A percentile compares a stretch with the other conserved stretches of the same genome.
phyloP scores from a whole-genome alignment of 2,797 vertebrate species.

The Caiman crocodilus region DNA sequence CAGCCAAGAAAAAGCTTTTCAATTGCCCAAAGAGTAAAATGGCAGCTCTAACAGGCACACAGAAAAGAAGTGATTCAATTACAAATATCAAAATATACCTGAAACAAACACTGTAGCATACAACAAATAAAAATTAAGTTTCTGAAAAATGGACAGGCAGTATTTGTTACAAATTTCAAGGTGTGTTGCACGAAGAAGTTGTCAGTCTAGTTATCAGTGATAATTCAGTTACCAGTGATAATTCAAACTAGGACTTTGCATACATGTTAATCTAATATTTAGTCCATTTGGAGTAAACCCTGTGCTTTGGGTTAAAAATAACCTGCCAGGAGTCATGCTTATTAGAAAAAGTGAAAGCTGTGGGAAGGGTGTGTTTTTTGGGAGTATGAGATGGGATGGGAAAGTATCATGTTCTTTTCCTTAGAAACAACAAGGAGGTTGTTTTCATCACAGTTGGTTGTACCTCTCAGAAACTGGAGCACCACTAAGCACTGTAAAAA shows the following conservation, averaged over 20 bases:
- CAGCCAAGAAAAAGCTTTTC: neutral
- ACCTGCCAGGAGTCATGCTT: no score
- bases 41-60: neutral
- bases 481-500: neutral
- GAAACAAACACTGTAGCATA: neutral
- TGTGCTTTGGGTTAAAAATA: no score
- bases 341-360: neutral
- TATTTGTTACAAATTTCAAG: neutral
- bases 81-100: neutral
- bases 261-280: fast-evolving
- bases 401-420: neutral
- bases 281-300: no score
- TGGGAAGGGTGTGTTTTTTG: no score
- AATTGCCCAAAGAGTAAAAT: neutral
- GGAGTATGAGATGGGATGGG: neutral
- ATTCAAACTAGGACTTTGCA: neutral
- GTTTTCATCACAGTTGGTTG: neutral
- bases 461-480: neutral
- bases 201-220: neutral
- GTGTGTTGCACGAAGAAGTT: neutral
- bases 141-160: neutral
- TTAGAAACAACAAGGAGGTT: neutral
- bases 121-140: neutral
- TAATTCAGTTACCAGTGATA: neutral
- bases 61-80: neutral